Conservation (phyloP, 2,888 invertebrate species). For the Epinotia ramella region DNA sequence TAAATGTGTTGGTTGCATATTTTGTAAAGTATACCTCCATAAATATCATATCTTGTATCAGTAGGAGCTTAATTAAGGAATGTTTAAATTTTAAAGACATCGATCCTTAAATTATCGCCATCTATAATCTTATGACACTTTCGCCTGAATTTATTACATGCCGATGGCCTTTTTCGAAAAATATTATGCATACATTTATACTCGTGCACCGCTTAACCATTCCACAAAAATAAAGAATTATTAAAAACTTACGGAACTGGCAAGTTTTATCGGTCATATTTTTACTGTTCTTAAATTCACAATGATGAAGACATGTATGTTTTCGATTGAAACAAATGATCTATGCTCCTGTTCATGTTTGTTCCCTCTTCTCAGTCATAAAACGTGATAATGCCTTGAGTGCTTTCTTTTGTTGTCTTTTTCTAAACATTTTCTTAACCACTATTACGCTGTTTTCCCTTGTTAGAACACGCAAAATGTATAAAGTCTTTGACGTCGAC, state of each 20-base stretch:
- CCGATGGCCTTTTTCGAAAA: conserved; percentile 26
- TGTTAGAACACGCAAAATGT: background rate
- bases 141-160: conserved; percentile 27
- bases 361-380: too few species aligned
- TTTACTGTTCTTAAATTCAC: background rate
- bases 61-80: conserved; percentile 31
- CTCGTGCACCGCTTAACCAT: background rate
- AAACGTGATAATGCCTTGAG: too few species aligned
- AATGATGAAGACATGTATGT: background rate
- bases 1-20: conserved; percentile 20
- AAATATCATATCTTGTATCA: conserved; percentile 33
- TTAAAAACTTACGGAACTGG: background rate
- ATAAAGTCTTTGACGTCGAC: background rate
- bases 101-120: conserved; percentile 31
- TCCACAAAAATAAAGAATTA: background rate
- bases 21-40: conserved; percentile 29
- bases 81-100: conserved; percentile 30
- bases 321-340: background rate
- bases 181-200: conserved; percentile 19
- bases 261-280: background rate
- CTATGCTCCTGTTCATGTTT: too few species aligned
- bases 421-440: too few species aligned
- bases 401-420: too few species aligned
- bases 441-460: background rate
- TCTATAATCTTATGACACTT: conserved; percentile 32